Evolutionary conservation across 2,797 vertebrate species (phyloP), one percentile per base, ranked within the genome.

Genomic region (Enteromius unitaeniatus): DNA sequence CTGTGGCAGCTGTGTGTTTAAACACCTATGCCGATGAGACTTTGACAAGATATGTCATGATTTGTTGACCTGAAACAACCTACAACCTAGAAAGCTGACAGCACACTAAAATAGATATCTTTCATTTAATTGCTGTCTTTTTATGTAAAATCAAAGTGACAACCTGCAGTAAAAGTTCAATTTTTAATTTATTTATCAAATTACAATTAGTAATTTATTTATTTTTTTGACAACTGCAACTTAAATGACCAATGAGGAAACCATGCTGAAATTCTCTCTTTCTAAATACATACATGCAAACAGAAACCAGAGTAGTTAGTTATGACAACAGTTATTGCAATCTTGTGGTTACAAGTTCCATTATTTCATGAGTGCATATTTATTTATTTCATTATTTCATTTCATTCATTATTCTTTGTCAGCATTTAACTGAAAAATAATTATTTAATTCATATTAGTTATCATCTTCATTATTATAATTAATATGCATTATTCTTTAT

Each of bases 1-100:
- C n/a, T 58, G 23, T 31, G 37, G 11, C 62, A 55, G 49, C 73
- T 83, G 73, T 70, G 34, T 83, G 82, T 70, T 37, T 37, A 49
- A 55, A n/a, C 51, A 34, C 19, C 19, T 49, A 14, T 68, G 28
- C 45, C 68, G 72, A 77, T 77, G 23, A 64, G 55, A 64, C 40
- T 37, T 64, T 64, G 79, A 49, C 42, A 51, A 64, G 28, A 62
- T 47, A 47, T 64, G 55, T 26, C 42, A 82, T 58, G 65, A 26
- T 55, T 68, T 4, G 14, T 15, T 72, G 67, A 60, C 55, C 53
- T 81, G 15, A 73, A 81, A 40, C 68, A 60, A 62, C 37, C 70
- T 45, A 45, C 42, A 45, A 74, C 2, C 0, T 13, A 34, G 62
- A 17, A 74, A 53, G 0, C 6, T 74, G 13, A 14, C 34, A 55